These are phyloP conservation scores for Holothuria scabra DNA, from an alignment of 53 echinoderm and acorn worm genomes.

Conservation along the genomic window DNA sequence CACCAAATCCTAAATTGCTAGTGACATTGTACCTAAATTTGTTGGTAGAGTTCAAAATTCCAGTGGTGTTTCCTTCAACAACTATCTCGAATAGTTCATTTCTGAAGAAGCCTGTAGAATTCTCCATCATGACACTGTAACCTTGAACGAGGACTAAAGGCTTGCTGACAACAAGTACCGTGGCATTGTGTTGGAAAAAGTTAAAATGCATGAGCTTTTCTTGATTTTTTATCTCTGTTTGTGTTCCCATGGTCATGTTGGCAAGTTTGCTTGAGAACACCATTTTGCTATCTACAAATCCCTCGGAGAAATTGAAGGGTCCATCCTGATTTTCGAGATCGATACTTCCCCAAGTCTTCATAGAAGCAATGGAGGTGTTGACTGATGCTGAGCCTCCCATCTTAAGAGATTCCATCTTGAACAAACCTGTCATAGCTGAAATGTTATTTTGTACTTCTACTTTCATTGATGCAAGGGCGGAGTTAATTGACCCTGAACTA, in stretches of 20 bases:
- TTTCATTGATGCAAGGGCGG: conserved; percentile 60
- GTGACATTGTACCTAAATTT: neutral
- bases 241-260: conserved; percentile 60
- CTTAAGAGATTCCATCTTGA: conserved; percentile 50
- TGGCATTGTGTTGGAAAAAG: neutral
- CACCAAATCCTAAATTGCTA: conserved; percentile 16
- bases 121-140: conserved; percentile 8
- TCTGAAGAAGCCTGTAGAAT: conserved; percentile 18
- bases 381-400: conserved; percentile 49
- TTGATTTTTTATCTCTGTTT: conserved; percentile 44
- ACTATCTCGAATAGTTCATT: neutral
- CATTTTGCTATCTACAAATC: neutral
- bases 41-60: conserved; percentile 28
- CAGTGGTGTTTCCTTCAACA: conserved; percentile 4
- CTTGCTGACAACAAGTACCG: neutral
- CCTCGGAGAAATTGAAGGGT: conserved; percentile 19
- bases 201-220: conserved; percentile 38
- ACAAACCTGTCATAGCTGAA: conserved; percentile 46
- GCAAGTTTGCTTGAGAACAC: conserved; percentile 61
- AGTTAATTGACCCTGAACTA: conserved; percentile 53
- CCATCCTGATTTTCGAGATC: conserved; percentile 38
- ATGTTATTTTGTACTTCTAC: conserved; percentile 34
- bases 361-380: conserved; percentile 66
- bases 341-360: conserved; percentile 59
- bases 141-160: neutral